Base-by-base conservation (phyloP, 2,113 vertebrate genomes). In the Tamias sibiricus region DNA sequence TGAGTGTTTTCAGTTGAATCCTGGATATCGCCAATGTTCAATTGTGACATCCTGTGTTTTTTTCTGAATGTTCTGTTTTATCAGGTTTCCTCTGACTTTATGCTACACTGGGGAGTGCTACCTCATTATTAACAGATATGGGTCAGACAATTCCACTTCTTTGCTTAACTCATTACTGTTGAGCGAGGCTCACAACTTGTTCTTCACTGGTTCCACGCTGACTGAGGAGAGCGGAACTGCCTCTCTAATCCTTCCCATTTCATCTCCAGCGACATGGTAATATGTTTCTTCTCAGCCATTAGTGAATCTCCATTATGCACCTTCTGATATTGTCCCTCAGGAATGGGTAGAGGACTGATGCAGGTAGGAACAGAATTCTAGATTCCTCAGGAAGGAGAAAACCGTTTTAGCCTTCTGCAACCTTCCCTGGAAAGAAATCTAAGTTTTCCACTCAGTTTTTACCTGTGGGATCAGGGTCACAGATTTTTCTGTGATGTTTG, bases 91-190 rank as follows among this genome's bases (percentile, higher is more conserved):
- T 54, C 22, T 57, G 71, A 42, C 17, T 54, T 37, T 13, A 35
- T 52, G 3, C 26, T 24, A 54, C 14, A 54, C 0, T 68, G 44
- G 54, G 4, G 4, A 1, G 4, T 26, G 13, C 16, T 59, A 26
- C 44, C 42, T 69, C 32, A 49, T 59, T 77, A 20, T 10, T 57
- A 24, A 49, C 6, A 37, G 35, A 49, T 81, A 26, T 16, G 5
- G 8, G 11, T n/a, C 68, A 62, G 28, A 69, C 35, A 11, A 20
- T 71, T 37, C 28, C 44, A 32, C 11, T 30, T 80, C 22, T 24
- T 74, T 49, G 42, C 13, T 49, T 79, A 79, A 10, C n/a, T 42
- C 16, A 42, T 91, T 80, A 42, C 2, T 85, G 20, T 62, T 13
- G 9, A 57, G 5, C 13, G 4, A 71, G 32, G 6, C 10, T 62